Percentiles rank a stretch among this genome's conserved stretches.
Conservation (phyloP, 2,888 invertebrate species). For the Epinotia bilunana region DNA sequence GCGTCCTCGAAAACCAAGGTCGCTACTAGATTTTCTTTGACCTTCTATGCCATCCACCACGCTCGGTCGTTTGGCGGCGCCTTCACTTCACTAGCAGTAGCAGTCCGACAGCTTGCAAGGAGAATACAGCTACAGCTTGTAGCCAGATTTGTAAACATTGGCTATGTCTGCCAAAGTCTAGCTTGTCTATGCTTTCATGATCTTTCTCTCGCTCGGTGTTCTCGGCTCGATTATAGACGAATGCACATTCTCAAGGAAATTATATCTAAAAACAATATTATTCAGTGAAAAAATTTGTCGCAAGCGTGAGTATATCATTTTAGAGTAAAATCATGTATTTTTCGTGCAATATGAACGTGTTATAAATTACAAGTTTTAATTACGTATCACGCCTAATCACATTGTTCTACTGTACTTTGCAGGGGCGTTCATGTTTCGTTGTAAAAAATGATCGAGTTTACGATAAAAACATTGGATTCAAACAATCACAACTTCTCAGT, state of each 20-base stretch:
- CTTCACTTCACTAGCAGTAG: not conserved
- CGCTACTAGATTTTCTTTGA: too few relatives aligned
- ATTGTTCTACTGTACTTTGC: slow-evolving; percentile 46
- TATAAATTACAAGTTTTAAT: slow-evolving; percentile 8
- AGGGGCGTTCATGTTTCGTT: slow-evolving; percentile 56
- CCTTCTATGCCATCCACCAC: too few relatives aligned
- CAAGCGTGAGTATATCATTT: slow-evolving; percentile 49
- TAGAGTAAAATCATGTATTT: slow-evolving; percentile 20
- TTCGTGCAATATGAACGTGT: slow-evolving; percentile 42
- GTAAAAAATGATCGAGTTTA: slow-evolving; percentile 90
- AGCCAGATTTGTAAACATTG: slow-evolving; percentile 24
- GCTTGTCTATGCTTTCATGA: slow-evolving; percentile 36
- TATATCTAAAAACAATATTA: slow-evolving; percentile 45
- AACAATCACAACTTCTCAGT: slow-evolving; percentile 92
- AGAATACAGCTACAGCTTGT: too few relatives aligned
- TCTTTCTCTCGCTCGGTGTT: slow-evolving; percentile 50
- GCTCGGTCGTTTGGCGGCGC: too few relatives aligned
- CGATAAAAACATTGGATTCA: slow-evolving; percentile 95
- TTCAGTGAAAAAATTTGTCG: slow-evolving; percentile 51
- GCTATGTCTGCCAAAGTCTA: slow-evolving; percentile 40
- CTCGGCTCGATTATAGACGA: slow-evolving; percentile 54
- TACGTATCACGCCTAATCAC: slow-evolving; percentile 43
- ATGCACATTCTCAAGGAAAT: slow-evolving; percentile 54
- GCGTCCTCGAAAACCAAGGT: too few relatives aligned
- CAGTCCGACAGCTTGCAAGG: not conserved